A percentile compares a stretch with the other conserved stretches of the same genome.
These are phyloP conservation scores for Phenacoccus solenopsis DNA, from an alignment of 1,140 invertebrate species.

Conservation along the genomic window DNA sequence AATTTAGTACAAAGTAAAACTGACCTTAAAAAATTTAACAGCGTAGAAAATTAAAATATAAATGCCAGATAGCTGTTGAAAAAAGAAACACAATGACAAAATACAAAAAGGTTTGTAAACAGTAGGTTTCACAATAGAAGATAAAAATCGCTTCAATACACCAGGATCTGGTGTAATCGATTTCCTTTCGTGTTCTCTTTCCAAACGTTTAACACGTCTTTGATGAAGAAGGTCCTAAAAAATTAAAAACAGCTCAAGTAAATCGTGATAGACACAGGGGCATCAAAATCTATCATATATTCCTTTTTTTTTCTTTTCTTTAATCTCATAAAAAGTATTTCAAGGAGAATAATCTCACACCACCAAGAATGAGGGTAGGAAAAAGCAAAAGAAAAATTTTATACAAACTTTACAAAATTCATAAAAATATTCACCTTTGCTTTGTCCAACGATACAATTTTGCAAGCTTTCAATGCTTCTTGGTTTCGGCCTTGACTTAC, in stretches of 20 bases:
- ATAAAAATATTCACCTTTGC: slow-evolving; percentile 11
- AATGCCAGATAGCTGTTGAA: slow-evolving; percentile 49
- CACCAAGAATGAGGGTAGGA: too few relatives aligned
- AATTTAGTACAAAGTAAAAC: slow-evolving; percentile 9
- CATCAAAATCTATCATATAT: too few relatives aligned
- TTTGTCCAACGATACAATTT: slow-evolving; percentile 23
- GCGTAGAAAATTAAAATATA: slow-evolving; percentile 57
- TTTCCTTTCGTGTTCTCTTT: slow-evolving; percentile 31
- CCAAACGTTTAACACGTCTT: slow-evolving; percentile 28
- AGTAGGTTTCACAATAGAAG: slow-evolving; percentile 35
- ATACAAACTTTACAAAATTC: too few relatives aligned
- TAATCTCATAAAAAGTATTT: too few relatives aligned
- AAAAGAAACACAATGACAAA: slow-evolving; percentile 41
- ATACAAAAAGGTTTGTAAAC: slow-evolving; percentile 46
- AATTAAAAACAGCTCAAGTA: background rate
- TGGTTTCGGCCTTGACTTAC: slow-evolving; percentile 40
- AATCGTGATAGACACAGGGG: too few relatives aligned
- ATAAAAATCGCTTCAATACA: background rate
- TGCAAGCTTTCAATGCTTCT: slow-evolving; percentile 35
- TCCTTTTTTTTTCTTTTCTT: too few relatives aligned
- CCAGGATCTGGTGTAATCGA: slow-evolving; percentile 20
- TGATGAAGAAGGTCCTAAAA: slow-evolving; percentile 26
- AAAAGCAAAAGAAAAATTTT: too few relatives aligned
- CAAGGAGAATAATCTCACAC: too few relatives aligned
- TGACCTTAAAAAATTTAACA: slow-evolving; percentile 45